Conservation (phyloP, 2,113 vertebrate genomes). For the Strix uralensis region DNA sequence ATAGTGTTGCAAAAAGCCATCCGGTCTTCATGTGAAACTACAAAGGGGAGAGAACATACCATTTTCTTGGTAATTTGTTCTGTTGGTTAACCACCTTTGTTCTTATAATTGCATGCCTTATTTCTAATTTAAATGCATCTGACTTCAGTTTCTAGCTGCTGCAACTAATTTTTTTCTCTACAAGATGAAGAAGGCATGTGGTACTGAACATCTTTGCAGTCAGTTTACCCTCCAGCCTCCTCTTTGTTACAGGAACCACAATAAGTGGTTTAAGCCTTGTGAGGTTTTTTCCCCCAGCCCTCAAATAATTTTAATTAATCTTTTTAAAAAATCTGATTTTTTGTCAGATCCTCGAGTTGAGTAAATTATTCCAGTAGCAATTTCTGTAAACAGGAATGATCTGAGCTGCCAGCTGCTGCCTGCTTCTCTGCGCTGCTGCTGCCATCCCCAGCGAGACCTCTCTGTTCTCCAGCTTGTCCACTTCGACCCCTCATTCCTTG, state of each 20-base stretch:
- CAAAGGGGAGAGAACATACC: neutral
- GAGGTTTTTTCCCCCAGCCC: neutral
- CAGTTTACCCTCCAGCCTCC: neutral
- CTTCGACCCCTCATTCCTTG: neutral
- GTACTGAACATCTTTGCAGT: neutral
- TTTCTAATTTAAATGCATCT: neutral
- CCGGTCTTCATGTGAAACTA: neutral
- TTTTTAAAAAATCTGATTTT: neutral
- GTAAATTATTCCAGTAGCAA: neutral
- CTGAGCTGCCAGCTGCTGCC: neutral
- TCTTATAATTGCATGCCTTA: neutral
- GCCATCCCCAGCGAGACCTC: neutral
- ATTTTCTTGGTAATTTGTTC: neutral
- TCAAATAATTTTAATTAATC: neutral
- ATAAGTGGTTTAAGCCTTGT: neutral
- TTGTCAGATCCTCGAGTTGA: neutral
- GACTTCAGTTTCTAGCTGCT: neutral
- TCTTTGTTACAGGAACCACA: neutral
- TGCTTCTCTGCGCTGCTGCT: neutral
- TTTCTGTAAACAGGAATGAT: neutral
- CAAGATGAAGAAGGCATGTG: neutral
- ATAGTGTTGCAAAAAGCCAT: neutral
- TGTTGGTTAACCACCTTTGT: neutral
- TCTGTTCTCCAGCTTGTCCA: neutral
- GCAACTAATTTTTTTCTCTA: neutral